Base-by-base conservation (phyloP, 2,888 invertebrate genomes). In the Nomada ruficornis region DNA sequence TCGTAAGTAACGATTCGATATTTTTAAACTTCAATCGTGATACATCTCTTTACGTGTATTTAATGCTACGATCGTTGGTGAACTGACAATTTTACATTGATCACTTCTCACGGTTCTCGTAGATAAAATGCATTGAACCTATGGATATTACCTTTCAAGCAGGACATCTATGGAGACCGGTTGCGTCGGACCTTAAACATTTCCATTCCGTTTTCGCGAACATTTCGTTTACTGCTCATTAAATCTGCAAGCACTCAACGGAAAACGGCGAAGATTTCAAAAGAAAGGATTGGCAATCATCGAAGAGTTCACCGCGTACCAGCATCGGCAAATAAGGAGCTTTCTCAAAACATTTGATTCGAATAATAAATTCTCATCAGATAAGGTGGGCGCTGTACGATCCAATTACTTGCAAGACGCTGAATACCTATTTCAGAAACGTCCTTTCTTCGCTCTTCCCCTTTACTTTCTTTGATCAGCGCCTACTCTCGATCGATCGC, bases 301-400 rank as follows among this genome's bases (percentile, higher is more conserved):
- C 54, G 84, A 88, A 84, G 80, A 83, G 72, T 76, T 86, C 80
- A 83, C 77, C 80, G 78, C 62, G 76, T 54, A 70, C 59, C 77
- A 73, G 72, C 86, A 70, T 74, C 63, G 71, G 29, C 73, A 75
- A 86, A 77, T 86, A 89, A 88, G 86, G 83, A 83, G 88, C 85
- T 81, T 88, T 83, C 86, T 79, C 84, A 78, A 88, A 90, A 89
- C 86, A 90, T 89, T 87, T 88, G 88, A 90, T 88, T 89, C 90
- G 88, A 89, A 90, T 90, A 90, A 91, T 91, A 90, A 91, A 91
- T 91, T 89, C 89, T 92, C 88, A 89, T 91, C 91, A 87, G 88
- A 89, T 89, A 89, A 84, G 84, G 83, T 87, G 83, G 85, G 65
- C 44, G 77, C 75, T 85, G 87, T 82, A 85, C 88, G 88, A 91